Conservation (phyloP, 2,797 vertebrate species). For the Tauraco hartlaubi region DNA sequence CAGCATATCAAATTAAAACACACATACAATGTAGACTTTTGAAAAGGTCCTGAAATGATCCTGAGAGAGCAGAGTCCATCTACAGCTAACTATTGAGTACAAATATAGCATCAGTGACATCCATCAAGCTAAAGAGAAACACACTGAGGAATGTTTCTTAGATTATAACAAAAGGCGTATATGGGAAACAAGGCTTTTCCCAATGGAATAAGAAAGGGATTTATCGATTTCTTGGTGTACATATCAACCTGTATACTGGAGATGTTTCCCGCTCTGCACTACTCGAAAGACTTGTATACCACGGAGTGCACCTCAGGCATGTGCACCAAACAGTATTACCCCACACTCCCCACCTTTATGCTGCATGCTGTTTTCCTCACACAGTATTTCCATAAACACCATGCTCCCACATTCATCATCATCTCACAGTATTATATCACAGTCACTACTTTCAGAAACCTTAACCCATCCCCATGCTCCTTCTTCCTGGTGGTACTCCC, state of each 20-base stretch:
- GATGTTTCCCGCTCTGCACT: neutral
- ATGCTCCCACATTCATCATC: neutral
- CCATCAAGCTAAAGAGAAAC: neutral
- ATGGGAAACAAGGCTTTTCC: rapidly evolving
- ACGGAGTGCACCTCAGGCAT: neutral
- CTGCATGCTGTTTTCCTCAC: neutral
- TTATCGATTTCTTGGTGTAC: neutral
- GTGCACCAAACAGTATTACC: neutral
- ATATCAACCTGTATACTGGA: neutral
- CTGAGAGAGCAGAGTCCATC: neutral
- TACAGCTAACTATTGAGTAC: neutral
- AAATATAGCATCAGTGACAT: neutral
- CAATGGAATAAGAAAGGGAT: neutral
- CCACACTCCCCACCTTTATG: neutral
- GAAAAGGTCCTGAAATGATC: neutral
- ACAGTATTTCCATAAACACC: neutral
- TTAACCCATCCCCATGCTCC: neutral
- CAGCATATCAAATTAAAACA: neutral
- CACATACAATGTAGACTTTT: neutral
- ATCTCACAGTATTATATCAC: neutral
- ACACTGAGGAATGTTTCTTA: neutral
- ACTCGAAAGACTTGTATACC: neutral
- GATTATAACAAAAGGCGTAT: neutral
- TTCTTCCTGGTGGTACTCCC: neutral
- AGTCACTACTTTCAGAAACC: neutral